Evolutionary conservation across 2,113 vertebrate species (phyloP).

Genomic region (Marmota monax): DNA sequence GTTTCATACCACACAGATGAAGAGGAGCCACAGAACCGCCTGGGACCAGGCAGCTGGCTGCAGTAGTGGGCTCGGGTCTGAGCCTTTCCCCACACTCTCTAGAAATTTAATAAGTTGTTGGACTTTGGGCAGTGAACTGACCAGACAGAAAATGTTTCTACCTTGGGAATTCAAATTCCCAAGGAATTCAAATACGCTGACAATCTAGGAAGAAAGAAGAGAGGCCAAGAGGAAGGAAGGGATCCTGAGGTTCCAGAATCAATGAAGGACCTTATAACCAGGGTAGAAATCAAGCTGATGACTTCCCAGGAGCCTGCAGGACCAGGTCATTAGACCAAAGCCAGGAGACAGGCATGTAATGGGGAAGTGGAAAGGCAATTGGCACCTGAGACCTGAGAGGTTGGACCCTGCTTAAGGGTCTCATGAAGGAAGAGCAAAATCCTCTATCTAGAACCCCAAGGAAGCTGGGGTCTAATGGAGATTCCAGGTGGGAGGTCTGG

Average conservation of each 20-base stretch:
- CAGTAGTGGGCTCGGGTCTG: neutral
- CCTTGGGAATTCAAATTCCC: neutral
- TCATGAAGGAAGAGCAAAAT: neutral
- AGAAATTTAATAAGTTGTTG: neutral
- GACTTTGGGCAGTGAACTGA: neutral
- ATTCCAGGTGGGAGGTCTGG: neutral
- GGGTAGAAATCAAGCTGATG: neutral
- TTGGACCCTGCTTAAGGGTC: neutral
- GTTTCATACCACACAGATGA: neutral
- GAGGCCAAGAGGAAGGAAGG: accelerated
- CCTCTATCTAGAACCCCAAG: neutral
- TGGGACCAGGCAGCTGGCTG: neutral
- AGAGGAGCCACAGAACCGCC: neutral
- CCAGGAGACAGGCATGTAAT: neutral
- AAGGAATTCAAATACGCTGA: neutral
- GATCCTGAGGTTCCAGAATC: neutral
- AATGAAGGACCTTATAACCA: neutral
- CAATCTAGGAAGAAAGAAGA: neutral
- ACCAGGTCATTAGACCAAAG: neutral
- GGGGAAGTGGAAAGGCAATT: neutral
- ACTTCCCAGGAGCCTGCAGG: neutral
- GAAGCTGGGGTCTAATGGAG: neutral
- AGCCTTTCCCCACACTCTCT: neutral
- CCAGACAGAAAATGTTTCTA: constrained; percentile 23
- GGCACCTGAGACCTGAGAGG: neutral